phyloP scores from a whole-genome alignment of 1,140 invertebrate species.

The Eriocheir sinensis region DNA sequence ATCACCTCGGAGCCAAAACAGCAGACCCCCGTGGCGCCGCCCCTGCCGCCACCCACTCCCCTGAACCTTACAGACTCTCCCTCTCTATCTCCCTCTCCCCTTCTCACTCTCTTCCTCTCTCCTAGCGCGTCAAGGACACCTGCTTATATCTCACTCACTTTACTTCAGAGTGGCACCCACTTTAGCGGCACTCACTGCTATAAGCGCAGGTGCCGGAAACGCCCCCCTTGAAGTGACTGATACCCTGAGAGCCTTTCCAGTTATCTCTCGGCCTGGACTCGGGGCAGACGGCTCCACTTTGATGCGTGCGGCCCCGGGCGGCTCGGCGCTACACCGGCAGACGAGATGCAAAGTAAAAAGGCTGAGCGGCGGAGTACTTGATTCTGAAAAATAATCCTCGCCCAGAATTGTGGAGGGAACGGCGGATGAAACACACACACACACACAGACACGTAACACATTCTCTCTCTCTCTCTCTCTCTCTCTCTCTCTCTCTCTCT shows the following conservation, averaged over 20 bases:
- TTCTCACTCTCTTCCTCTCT: not conserved
- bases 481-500: not conserved
- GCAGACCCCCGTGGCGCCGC: not conserved
- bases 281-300: constrained; percentile 19
- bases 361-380: no score
- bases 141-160: constrained; percentile 25
- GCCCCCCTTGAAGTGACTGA: constrained; percentile 2
- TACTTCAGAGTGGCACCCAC: constrained; percentile 1
- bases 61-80: no score
- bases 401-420: not conserved
- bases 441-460: constrained; percentile 28
- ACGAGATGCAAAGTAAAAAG: not conserved
- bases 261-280: constrained; percentile 11
- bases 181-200: constrained; percentile 9
- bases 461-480: not conserved
- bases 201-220: not conserved
- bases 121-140: not conserved
- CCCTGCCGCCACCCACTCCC: no score
- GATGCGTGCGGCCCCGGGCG: not conserved
- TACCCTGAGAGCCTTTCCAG: constrained; percentile 13
- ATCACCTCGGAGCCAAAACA: not conserved
- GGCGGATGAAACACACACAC: not conserved
- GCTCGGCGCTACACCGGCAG: not conserved
- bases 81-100: not conserved
- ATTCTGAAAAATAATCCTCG: not conserved